Evolutionary conservation across 2,113 vertebrate genomes (phyloP), one percentile per base, ranked within the genome.

Genomic region (Serilophus lunatus): DNA sequence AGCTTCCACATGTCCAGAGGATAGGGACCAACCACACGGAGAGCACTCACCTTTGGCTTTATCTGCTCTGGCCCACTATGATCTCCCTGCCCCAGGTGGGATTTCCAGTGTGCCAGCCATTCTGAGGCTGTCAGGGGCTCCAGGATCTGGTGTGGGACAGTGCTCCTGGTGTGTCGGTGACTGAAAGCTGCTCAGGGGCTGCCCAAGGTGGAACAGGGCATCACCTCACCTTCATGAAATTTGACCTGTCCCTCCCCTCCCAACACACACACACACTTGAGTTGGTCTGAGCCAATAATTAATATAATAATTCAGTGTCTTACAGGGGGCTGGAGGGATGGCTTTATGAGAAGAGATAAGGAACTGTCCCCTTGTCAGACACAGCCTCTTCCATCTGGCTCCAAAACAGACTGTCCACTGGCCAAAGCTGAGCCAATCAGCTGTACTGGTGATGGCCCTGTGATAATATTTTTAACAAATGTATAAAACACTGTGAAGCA

Each of bases 381-480:
- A 33, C 24, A 40, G n/a, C n/a, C n/a, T 56, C 13, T 63, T 78
- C 20, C 15, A 25, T 16, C 10, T 12, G 13, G 4, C 57, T 86
- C 24, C 33, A 35, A 66, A 77, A 56, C 1, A 60, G 40, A 18
- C 7, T 16, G 31, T 4, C 16, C 23, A 36, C 64, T 18, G 26
- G 14, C 31, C 75, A 54, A 47, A n/a, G 20, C 8, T 25, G 44
- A 36, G 19, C 26, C 44, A 65, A 5, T 12, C n/a, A 54, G 19
- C 0, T 0, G 65, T 14, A 18, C 22, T 33, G 36, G 22, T 29
- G 12, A 11, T 64, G 40, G 9, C 26, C n/a, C 12, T 61, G 9
- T 9, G n/a, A 36, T 7, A 36, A 4, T 2, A 10, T 20, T 19
- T 17, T 44, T 29, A 70, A 49, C 17, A 66, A 61, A 9, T 3